Base-by-base conservation (phyloP, 2,113 vertebrate species). In the Lampris incognitus region DNA sequence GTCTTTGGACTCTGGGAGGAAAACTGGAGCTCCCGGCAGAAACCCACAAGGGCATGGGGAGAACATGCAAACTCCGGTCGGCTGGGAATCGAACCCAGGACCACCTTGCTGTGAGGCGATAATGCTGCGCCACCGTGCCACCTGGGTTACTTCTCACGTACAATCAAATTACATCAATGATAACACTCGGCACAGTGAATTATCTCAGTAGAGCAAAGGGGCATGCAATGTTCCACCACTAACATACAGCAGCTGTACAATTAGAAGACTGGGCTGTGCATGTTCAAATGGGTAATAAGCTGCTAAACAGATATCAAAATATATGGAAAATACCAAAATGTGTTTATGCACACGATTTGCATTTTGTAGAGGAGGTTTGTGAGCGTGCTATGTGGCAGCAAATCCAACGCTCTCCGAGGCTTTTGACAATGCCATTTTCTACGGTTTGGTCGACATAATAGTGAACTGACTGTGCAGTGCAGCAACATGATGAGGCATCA, bases 401-500 rank as follows among this genome's bases (percentile, higher is more conserved):
- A 56, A 59, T 51, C 68, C 55, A 5, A 36, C 4, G 57, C 74
- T 69, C 38, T 57, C 57, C 74, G 80, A 73, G 69, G 78, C 61
- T 74, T 77, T 66, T 88, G 76, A 85, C 82, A 79, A 67, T 68
- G 61, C 67, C 70, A 74, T 52, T 87, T 76, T 66, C 70, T 79
- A 67, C 78, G 79, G 48, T 76, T 85, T 81, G 69, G 69, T 46
- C 42, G 75, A 68, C 74, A 78, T 76, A 75, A 67, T 60, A 85
- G 82, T 82, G 79, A 71, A 81, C 38, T 64, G 61, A 60, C 77
- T 70, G 75, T 72, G 72, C 66, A 9, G 56, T 62, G 48, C 69
- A 55, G 1, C 63, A 85, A 79, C 42, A 62, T 63, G 46, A 86
- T 74, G 44, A 86, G 79, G 10, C 66, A 65, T 38, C 38, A 62